A percentile compares a stretch with the other conserved stretches of the same genome.
These are phyloP conservation scores for Ferrisia virgata DNA, from an alignment of 2,888 invertebrate species.

Conservation along the genomic window DNA sequence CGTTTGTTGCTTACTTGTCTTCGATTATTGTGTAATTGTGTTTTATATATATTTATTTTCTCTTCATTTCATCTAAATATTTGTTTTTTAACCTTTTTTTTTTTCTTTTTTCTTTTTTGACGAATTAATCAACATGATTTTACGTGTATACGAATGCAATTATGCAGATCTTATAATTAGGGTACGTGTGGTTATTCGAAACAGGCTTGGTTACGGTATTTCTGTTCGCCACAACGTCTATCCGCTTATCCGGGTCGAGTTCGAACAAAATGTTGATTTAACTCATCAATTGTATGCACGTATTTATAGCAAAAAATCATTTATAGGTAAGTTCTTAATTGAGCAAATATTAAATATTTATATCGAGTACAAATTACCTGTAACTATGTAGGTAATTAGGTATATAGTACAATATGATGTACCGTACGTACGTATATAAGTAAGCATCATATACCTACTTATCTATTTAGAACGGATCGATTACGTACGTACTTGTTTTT, in stretches of 20 bases:
- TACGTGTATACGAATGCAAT: conserved; percentile 28
- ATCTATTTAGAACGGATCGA: background rate
- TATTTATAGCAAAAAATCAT: conserved; percentile 37
- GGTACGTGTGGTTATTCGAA: conserved; percentile 43
- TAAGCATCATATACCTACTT: background rate
- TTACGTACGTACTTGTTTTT: too few relatives aligned
- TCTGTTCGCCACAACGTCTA: conserved; percentile 44
- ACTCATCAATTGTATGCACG: conserved; percentile 25
- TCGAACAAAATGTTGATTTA: conserved; percentile 45
- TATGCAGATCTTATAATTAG: conserved; percentile 31
- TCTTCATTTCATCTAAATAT: background rate
- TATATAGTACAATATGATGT: too few relatives aligned
- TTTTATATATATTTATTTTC: background rate
- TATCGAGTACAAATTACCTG: background rate
- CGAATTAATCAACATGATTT: conserved; percentile 12
- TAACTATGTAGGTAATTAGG: conserved; percentile 16
- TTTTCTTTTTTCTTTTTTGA: background rate
- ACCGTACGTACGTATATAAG: too few relatives aligned
- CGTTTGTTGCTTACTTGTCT: conserved; percentile 24
- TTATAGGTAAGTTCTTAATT: conserved; percentile 39
- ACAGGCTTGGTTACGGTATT: conserved; percentile 46
- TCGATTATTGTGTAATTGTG: conserved; percentile 25
- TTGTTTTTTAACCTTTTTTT: background rate
- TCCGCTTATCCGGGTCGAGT: conserved; percentile 45
- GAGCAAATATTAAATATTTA: conserved; percentile 29